Conservation (phyloP, 2,797 vertebrate species). For the Microcaecilia unicolor region DNA sequence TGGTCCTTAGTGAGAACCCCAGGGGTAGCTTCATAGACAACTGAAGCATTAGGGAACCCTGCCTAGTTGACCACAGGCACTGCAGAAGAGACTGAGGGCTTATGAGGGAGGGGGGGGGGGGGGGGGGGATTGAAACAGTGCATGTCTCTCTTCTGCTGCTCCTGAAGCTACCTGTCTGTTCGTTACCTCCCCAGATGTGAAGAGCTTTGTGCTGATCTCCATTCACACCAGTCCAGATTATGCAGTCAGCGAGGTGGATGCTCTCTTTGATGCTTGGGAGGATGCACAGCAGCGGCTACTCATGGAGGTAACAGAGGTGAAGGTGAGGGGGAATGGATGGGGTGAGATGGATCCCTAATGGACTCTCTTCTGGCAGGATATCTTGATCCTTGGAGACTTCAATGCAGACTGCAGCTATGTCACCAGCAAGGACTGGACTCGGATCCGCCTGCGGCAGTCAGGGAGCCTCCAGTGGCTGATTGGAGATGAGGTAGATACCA, state of each 20-base stretch:
- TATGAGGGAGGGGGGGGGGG: no score
- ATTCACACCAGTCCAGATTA: slow-evolving; percentile 20
- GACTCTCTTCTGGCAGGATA: neutral
- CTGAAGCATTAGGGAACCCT: no score
- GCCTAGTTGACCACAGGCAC: no score
- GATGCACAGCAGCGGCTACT: slow-evolving; percentile 9
- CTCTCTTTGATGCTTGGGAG: slow-evolving; percentile 11
- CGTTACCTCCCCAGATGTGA: neutral
- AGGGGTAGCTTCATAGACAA: no score
- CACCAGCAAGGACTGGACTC: slow-evolving; percentile 2
- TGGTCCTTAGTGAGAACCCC: no score
- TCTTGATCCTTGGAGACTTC: slow-evolving; percentile 18
- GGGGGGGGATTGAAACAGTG: no score
- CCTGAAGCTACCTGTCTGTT: no score
- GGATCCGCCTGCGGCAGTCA: slow-evolving; percentile 7
- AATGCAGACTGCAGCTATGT: slow-evolving; percentile 13
- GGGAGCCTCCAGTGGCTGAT: slow-evolving; percentile 8
- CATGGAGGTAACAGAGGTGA: slow-evolving; percentile 13
- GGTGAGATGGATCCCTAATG: no score
- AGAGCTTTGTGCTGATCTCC: slow-evolving; percentile 7
- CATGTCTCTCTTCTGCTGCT: no score
- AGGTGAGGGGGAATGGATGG: no score
- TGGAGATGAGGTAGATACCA: slow-evolving; percentile 5
- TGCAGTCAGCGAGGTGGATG: slow-evolving; percentile 13
- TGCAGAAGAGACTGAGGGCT: no score